phyloP scores from a whole-genome alignment of 2,888 invertebrate genomes.

The Pycnomerus fuliginosus region DNA sequence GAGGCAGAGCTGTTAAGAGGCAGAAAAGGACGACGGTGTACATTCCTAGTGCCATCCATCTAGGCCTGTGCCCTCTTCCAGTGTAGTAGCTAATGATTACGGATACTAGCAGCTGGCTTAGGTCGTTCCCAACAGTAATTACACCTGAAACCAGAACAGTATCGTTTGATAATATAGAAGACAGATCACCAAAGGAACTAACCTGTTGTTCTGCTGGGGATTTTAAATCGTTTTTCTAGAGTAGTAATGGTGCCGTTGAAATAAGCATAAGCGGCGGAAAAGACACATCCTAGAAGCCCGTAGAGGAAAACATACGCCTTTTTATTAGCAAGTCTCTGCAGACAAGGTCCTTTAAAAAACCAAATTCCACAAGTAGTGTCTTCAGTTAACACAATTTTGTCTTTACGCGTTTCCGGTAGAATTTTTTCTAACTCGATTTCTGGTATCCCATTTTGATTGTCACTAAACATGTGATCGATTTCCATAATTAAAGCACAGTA shows the following conservation, averaged over 20 bases:
- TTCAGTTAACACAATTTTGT: conserved; percentile 58
- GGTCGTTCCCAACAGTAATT: conserved; percentile 72
- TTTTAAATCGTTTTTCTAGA: conserved; percentile 71
- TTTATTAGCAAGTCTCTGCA: conserved; percentile 63
- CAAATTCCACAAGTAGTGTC: conserved; percentile 68
- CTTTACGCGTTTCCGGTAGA: too few species aligned
- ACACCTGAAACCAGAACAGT: too few species aligned
- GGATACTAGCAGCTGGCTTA: conserved; percentile 68
- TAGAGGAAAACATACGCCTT: conserved; percentile 63
- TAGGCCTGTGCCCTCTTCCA: conserved; percentile 68
- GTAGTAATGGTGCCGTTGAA: conserved; percentile 75
- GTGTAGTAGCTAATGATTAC: conserved; percentile 69
- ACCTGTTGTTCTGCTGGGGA: conserved; percentile 70
- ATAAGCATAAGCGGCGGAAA: conserved; percentile 69
- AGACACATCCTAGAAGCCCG: conserved; percentile 67
- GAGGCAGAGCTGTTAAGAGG: conserved; percentile 65
- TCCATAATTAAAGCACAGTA: conserved; percentile 22
- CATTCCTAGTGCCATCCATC: conserved; percentile 68
- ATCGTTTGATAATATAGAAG: too few species aligned
- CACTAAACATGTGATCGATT: conserved; percentile 11
- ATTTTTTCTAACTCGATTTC: too few species aligned
- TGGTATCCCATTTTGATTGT: too few species aligned
- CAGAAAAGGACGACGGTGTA: conserved; percentile 65
- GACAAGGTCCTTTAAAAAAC: conserved; percentile 58
- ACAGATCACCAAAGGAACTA: too few species aligned